Conservation (phyloP, 2,888 invertebrate genomes). For the Phortica magna region DNA sequence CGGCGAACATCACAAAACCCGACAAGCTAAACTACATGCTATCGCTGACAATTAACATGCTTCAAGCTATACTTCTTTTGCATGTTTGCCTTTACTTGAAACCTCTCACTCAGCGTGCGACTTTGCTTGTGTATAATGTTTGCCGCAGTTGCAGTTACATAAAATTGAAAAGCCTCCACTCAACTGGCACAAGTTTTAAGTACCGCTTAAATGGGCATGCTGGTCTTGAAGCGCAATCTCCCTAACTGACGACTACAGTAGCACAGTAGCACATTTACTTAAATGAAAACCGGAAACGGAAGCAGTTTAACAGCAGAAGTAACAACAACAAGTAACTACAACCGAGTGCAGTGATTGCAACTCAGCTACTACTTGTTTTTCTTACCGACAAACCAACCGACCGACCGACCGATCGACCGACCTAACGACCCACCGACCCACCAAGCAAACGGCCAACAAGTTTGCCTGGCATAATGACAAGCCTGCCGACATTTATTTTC, state of each 20-base stretch:
- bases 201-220: background rate
- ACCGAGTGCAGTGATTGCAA: constrained; percentile 3
- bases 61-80: constrained; percentile 4
- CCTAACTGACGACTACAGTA: background rate
- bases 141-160: constrained; percentile 28
- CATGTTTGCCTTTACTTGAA: background rate
- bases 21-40: constrained; percentile 12
- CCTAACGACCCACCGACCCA: background rate
- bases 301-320: background rate
- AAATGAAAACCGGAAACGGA: constrained; percentile 30
- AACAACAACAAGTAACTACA: background rate
- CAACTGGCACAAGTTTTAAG: constrained; percentile 10
- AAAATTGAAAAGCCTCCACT: constrained; percentile 17
- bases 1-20: background rate
- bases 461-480: constrained; percentile 30
- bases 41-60: constrained; percentile 28
- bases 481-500: constrained; percentile 30
- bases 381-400: background rate
- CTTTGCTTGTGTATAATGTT: background rate
- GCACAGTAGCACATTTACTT: constrained; percentile 15
- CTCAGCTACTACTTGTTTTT: background rate
- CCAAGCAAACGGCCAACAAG: background rate
- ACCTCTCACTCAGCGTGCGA: background rate
- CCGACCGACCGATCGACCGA: background rate
- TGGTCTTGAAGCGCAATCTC: background rate